Evolutionary conservation across 2,888 invertebrate genomes (phyloP).

Genomic region (Parasteatoda lunata): DNA sequence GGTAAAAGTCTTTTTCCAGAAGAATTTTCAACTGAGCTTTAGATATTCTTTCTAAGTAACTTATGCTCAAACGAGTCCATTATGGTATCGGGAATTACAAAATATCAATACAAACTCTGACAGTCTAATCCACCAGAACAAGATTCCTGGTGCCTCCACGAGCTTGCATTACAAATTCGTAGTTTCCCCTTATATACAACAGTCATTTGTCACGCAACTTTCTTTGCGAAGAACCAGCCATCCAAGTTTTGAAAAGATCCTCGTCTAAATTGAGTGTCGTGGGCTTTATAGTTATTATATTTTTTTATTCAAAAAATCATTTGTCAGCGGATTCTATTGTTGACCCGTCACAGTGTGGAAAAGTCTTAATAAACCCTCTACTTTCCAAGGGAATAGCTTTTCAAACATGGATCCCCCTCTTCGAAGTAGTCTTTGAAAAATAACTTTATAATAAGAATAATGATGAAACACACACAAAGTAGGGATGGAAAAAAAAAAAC

Average conservation of each 20-base stretch:
- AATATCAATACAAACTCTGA: background rate
- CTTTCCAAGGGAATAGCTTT: background rate
- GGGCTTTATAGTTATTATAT: background rate
- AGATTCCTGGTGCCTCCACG: background rate
- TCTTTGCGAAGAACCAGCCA: background rate
- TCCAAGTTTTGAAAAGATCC: slow-evolving; percentile 31
- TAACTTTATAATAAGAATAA: slow-evolving; percentile 62
- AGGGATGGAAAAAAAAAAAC: slow-evolving; percentile 27
- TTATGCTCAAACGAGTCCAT: too few species aligned
- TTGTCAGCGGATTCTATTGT: slow-evolving; percentile 42
- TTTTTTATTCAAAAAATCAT: slow-evolving; percentile 5
- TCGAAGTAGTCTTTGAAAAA: slow-evolving; percentile 26
- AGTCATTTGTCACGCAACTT: slow-evolving; percentile 57
- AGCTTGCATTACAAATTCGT: slow-evolving; percentile 39
- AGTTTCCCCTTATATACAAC: background rate
- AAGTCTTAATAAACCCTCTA: slow-evolving; percentile 50
- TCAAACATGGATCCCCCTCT: slow-evolving; percentile 1
- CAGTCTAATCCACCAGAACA: slow-evolving; percentile 14
- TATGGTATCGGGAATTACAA: too few species aligned
- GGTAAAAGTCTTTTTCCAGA: too few species aligned
- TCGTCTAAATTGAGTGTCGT: slow-evolving; percentile 19
- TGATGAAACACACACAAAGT: slow-evolving; percentile 16
- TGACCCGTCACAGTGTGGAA: slow-evolving; percentile 31
- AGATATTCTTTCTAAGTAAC: too few species aligned
- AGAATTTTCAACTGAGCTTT: too few species aligned